Evolutionary conservation across 1,140 invertebrate genomes (phyloP), one percentile per base, ranked within the genome.

Genomic region (Drosophila lacteicornis): DNA sequence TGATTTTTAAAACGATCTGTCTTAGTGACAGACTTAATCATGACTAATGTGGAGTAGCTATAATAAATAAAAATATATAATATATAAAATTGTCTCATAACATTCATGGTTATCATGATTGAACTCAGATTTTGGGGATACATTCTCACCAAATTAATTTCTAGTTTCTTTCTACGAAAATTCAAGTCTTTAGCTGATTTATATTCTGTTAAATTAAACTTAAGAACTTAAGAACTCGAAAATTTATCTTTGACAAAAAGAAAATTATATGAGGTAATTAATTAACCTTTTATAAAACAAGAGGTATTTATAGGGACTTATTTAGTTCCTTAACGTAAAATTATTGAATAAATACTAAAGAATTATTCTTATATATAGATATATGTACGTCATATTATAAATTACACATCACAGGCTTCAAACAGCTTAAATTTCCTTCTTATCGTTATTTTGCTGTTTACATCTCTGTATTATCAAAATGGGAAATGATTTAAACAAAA

Each of bases 401-500:
- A n/a, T n/a, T 0, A 27, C 8, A 33, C 12, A 33, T 51, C 0
- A 51, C 30, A 30, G 6, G 0, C 17, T 42, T 2, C 15, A 1
- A 15, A 45, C 15, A 22, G n/a, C 19, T 27, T n/a, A 7, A n/a
- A 36, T 38, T 12, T 8, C 12, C 9, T 19, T 53, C 4, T 15
- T 25, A 30, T 63, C 49, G n/a, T 19, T 33, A 33, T 19, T 19
- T 33, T 42, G 15, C 43, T 17, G 7, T 40, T 40, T 36, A 51
- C 36, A 36, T 66, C 30, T 27, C 19, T 51, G 15, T 50, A 33
- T 51, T 65, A 45, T 51, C 25, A 30, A 53, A 66, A 66, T 36
- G 19, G 33, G 51, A 25, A 69, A 66, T 51, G 45, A 33, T 36
- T 15, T n/a, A 5, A 63, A 63, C 25, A 25, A 49, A 51, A 51